Percentiles rank a stretch among this genome's conserved stretches.
phyloP scores from a whole-genome alignment of 2,888 invertebrate genomes.

The Lasioglossum villosulum region DNA sequence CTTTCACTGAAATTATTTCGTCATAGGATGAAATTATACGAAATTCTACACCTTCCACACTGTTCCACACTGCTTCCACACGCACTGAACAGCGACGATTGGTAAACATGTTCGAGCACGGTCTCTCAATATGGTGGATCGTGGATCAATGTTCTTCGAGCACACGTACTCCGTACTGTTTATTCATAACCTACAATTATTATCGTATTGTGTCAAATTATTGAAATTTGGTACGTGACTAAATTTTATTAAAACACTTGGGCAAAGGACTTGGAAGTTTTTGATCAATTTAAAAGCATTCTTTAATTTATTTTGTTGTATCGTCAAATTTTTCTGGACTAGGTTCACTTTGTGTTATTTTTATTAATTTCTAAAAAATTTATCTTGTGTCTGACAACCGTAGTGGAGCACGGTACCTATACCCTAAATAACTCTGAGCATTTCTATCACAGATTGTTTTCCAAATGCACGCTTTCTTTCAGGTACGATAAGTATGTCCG shows the following conservation, averaged over 20 bases:
- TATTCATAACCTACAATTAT: slow-evolving; percentile 12
- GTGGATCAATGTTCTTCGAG: slow-evolving; percentile 7
- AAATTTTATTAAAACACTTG: not conserved
- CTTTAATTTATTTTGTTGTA: too few relatives aligned
- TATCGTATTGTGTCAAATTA: not conserved
- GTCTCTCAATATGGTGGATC: slow-evolving; percentile 18
- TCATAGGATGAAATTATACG: not conserved
- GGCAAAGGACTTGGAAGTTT: too few relatives aligned
- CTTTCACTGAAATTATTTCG: slow-evolving; percentile 28
- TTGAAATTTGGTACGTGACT: not conserved
- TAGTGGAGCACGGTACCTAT: too few relatives aligned
- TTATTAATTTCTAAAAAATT: too few relatives aligned
- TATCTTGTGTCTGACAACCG: too few relatives aligned
- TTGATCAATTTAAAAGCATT: too few relatives aligned
- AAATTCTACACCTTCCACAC: not conserved
- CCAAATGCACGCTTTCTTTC: not conserved
- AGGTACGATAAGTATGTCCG: slow-evolving; percentile 39
- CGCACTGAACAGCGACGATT: slow-evolving; percentile 5
- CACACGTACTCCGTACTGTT: not conserved
- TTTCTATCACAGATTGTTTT: slow-evolving; percentile 1
- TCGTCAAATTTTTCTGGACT: too few relatives aligned
- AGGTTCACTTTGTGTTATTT: too few relatives aligned
- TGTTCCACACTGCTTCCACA: too few relatives aligned
- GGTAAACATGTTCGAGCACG: slow-evolving; percentile 26
- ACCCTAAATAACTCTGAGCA: not conserved